Percentiles rank a stretch among this genome's conserved stretches.
phyloP scores from a whole-genome alignment of 2,113 vertebrate species.

The Pao palembangensis region DNA sequence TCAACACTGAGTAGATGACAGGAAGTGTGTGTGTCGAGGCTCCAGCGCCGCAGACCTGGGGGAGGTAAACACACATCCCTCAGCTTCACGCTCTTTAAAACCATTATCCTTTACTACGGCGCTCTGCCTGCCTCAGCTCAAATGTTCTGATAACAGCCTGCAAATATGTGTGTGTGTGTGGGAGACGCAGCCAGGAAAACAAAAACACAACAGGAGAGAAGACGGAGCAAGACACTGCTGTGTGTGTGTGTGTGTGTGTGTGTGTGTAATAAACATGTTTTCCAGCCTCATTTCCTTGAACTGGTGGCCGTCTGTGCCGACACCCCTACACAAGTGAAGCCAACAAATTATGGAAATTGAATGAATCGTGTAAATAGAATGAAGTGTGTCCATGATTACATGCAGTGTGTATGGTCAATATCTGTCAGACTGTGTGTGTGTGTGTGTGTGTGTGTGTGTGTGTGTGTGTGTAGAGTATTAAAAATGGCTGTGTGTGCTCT shows the following conservation, averaged over 20 bases:
- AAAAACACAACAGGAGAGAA: background rate
- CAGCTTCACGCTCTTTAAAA: background rate
- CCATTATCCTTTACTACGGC: background rate
- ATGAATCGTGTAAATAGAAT: constrained; percentile 35
- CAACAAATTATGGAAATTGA: constrained; percentile 39
- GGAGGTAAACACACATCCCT: background rate
- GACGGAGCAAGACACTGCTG: constrained; percentile 6
- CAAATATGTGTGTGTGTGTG: constrained; percentile 4
- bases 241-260: background rate
- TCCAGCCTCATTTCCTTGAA: constrained; percentile 31
- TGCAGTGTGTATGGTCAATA: constrained; percentile 11
- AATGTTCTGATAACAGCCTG: background rate
- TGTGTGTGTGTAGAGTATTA: background rate
- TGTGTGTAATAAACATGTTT: constrained; percentile 10
- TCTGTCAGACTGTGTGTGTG: constrained; percentile 9
- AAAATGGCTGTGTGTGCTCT: constrained; percentile 1
- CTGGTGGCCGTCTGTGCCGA: constrained; percentile 36
- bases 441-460: constrained; percentile 8
- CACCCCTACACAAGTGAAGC: constrained; percentile 47
- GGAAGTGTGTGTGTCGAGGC: constrained; percentile 22
- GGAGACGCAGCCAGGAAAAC: background rate
- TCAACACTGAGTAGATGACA: background rate
- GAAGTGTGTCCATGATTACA: background rate
- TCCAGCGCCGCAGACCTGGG: background rate
- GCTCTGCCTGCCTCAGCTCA: constrained; percentile 1